Evolutionary conservation across 2,113 vertebrate species (phyloP), one percentile per base, ranked within the genome.

Genomic region (Megaceryle torquata): DNA sequence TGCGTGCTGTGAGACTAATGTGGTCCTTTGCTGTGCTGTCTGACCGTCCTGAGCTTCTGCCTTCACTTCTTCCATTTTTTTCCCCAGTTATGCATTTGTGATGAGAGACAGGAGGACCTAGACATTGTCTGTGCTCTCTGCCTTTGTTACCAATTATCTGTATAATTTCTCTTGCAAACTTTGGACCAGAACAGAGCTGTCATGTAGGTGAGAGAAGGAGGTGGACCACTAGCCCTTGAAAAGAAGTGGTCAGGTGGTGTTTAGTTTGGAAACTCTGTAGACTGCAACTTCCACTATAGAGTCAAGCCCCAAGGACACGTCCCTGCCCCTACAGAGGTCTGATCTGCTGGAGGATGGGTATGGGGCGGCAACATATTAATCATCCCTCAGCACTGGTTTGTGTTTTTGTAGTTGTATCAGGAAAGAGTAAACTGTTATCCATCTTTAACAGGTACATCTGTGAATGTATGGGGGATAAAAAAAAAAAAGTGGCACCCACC

Each of bases 1-100:
- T 28, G 15, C 2, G 3, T 72, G 57, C 78, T 48, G 0, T 6
- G 37, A 78, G 43, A 46, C 35, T 15, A 0, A 6, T 44, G 33
- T 31, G 28, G 6, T 79, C 51, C 15, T 88, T 89, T 2, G 0
- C 48, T 69, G 77, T 65, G 64, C 60, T 18, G 14, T 74, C 37
- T 75, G 39, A 57, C 18, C 18, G 59, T 78, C n/a, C 33, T 16
- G 46, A 37, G 56, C 50, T 15, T 64, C 57, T 60, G 35, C 39
- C 37, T 88, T 72, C 10, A 2, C 8, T 64, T 77, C 69, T 71
- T 35, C 16, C 19, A 28, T 6, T 53, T 29, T 65, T 57, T 33
- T 39, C 15, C 31, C 28, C 9, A 53, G 21, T 43, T 63, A 10
- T 0, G 0, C 4, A 2, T 90, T 76, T 69, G 35, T 63, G 60